Conservation (phyloP, 2,888 invertebrate genomes). For the Apodemia hepburni region DNA sequence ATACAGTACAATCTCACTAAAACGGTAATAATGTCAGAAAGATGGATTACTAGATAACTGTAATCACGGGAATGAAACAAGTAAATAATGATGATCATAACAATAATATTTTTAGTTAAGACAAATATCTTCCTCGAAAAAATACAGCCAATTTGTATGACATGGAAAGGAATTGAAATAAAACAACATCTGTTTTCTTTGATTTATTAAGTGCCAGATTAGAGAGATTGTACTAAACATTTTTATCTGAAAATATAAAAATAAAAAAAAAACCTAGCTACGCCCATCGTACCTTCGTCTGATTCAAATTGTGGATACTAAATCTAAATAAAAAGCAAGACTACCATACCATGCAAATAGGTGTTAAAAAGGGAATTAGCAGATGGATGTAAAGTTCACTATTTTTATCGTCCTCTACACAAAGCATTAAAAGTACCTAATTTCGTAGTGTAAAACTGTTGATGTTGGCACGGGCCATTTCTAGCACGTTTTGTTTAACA, state of each 20-base stretch:
- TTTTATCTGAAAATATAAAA: neutral
- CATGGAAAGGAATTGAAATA: no score
- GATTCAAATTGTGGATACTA: constrained; percentile 34
- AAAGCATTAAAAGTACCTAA: neutral
- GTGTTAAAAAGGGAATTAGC: constrained; percentile 39
- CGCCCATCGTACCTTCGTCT: constrained; percentile 55
- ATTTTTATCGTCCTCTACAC: constrained; percentile 19
- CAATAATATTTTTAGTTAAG: no score
- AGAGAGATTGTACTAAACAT: neutral
- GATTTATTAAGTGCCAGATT: neutral
- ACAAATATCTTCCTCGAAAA: no score
- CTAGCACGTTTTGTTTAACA: constrained; percentile 1
- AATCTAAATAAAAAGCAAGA: constrained; percentile 45
- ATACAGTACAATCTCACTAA: neutral
- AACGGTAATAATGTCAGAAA: neutral
- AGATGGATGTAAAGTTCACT: constrained; percentile 76
- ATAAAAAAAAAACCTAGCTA: neutral
- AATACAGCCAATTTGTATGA: no score
- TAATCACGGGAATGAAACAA: no score
- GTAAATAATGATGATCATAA: no score
- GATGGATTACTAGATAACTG: no score
- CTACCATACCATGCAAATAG: constrained; percentile 56
- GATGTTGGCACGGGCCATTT: neutral
- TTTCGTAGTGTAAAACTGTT: neutral
- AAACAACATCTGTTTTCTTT: no score